Evolutionary conservation across 1,140 invertebrate genomes (phyloP).

Genomic region (Cotesia typhae): DNA sequence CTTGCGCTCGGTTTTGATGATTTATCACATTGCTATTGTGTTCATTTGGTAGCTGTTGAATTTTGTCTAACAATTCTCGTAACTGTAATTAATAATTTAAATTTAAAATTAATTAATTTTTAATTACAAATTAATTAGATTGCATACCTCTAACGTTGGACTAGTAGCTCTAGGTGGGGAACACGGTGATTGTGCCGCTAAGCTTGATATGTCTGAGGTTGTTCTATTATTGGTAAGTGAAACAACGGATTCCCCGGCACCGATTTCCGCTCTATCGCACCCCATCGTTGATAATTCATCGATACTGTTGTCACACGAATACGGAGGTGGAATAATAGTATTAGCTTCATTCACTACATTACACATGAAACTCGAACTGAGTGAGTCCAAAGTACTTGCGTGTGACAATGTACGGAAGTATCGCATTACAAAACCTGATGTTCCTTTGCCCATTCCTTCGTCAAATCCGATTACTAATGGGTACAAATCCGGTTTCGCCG

Average conservation of each 20-base stretch:
- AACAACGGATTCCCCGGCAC: conserved; percentile 55
- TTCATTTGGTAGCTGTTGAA: conserved; percentile 70
- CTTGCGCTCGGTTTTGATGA: conserved; percentile 53
- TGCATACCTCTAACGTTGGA: conserved; percentile 72
- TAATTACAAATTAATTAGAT: background rate
- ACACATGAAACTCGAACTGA: conserved; percentile 84
- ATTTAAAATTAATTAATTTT: conserved; percentile 3
- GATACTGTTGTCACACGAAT: conserved; percentile 79
- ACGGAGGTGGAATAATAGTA: conserved; percentile 80
- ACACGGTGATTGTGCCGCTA: conserved; percentile 71
- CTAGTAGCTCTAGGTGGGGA: conserved; percentile 81
- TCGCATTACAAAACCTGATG: conserved; percentile 82
- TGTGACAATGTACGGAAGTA: conserved; percentile 83
- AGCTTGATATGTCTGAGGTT: conserved; percentile 73
- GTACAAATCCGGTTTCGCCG: conserved; percentile 84
- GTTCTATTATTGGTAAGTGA: conserved; percentile 69
- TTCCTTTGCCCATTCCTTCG: conserved; percentile 73
- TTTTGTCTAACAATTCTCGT: conserved; percentile 74
- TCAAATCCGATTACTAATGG: conserved; percentile 83
- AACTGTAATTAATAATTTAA: conserved; percentile 49
- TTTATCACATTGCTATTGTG: conserved; percentile 47
- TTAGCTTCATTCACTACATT: conserved; percentile 83
- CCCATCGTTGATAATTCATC: conserved; percentile 68
- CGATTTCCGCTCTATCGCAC: conserved; percentile 53
- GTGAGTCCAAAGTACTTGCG: conserved; percentile 81